Conservation (phyloP, 2,797 vertebrate genomes). For the Scomberomorus guttatus region DNA sequence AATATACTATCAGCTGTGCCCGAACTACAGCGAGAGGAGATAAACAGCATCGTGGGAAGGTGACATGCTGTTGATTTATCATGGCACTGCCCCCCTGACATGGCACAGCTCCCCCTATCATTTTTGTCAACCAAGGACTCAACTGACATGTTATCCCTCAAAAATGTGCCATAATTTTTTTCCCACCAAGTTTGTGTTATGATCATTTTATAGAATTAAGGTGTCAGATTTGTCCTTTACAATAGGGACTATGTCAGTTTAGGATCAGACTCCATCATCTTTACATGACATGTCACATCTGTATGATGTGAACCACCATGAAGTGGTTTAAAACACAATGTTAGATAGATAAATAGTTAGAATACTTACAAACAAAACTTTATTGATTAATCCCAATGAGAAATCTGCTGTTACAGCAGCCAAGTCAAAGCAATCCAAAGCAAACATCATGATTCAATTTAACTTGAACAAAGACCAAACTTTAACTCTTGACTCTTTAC, state of each 20-base stretch:
- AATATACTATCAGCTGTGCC: background rate
- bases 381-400: too few species aligned
- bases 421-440: too few species aligned
- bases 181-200: background rate
- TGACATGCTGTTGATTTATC: slow-evolving; percentile 40
- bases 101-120: slow-evolving; percentile 10
- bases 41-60: slow-evolving; percentile 54
- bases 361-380: too few species aligned
- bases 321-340: too few species aligned
- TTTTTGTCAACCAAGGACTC: slow-evolving; percentile 21
- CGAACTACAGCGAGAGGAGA: slow-evolving; percentile 10
- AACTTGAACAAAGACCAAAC: too few species aligned
- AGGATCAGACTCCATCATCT: slow-evolving; percentile 2
- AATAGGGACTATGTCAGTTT: background rate
- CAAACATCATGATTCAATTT: too few species aligned
- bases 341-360: too few species aligned
- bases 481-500: too few species aligned
- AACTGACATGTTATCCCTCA: background rate
- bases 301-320: background rate
- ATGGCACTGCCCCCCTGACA: background rate
- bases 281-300: background rate
- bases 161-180: background rate
- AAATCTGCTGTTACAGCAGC: too few species aligned
- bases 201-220: slow-evolving; percentile 2
- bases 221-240: background rate